These are phyloP conservation scores for Antechinus stuartii DNA, from an alignment of 2,113 vertebrate genomes.

Conservation along the genomic window DNA sequence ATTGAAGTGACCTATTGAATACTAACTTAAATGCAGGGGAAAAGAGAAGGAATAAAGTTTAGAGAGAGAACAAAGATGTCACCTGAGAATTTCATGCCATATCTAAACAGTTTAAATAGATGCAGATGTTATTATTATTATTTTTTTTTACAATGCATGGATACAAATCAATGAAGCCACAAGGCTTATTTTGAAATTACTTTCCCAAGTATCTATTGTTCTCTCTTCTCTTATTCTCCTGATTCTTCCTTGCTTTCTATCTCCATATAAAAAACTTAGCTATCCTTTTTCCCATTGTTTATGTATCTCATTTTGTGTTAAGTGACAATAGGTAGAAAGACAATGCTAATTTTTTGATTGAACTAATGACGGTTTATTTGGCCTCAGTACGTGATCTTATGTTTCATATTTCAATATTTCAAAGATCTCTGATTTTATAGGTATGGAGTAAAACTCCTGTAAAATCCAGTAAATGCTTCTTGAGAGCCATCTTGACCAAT, in stretches of 20 bases:
- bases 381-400: background rate
- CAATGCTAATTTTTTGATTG: background rate
- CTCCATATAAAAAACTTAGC: background rate
- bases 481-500: background rate
- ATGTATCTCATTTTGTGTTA: background rate
- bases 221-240: background rate
- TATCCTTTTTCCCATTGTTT: background rate
- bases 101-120: background rate
- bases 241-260: background rate
- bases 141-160: fast-evolving
- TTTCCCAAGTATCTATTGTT: background rate
- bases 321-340: background rate
- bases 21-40: background rate
- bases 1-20: background rate
- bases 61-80: background rate
- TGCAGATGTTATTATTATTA: background rate
- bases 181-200: background rate
- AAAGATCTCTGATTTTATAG: background rate
- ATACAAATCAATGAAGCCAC: background rate
- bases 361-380: background rate
- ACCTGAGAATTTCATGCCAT: background rate
- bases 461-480: background rate
- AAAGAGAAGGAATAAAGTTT: background rate
- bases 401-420: background rate
- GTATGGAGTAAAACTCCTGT: background rate